Base-by-base conservation (phyloP, 1,140 invertebrate genomes). In the Cydia fagiglandana region DNA sequence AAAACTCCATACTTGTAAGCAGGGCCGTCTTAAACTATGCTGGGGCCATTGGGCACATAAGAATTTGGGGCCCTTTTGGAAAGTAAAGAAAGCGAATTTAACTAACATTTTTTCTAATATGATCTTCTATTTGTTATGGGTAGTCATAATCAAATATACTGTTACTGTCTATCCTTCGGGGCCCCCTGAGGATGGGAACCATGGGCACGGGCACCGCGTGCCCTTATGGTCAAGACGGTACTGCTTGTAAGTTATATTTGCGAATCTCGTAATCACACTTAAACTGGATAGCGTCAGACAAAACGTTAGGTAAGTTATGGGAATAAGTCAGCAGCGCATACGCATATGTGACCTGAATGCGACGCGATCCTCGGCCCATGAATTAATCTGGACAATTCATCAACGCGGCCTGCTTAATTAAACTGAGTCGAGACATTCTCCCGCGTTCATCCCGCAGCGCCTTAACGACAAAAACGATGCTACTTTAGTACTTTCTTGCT, bases 291-390 rank as follows among this genome's bases (percentile, higher is more conserved):
- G 20, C 9, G 6, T 61, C 3, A 61, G 17, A 20, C 9, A 61
- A 61, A 61, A 41, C 24, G 56, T 20, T 9, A 1, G 9, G 10
- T n/a, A 61, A 61, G 56, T 24, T 24, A 61, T 12, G 17, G 56
- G 56, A 61, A 61, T 53, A 53, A 17, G 80, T 82, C 79, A 79
- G 77, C 79, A 73, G 78, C 75, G 83, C 78, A 78, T 79, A 77
- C 78, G 80, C 86, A 87, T 81, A 81, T 88, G 86, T 85, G 87
- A 83, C 87, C 87, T 86, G 84, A 80, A 86, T 90, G 84, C 87
- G 82, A 84, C 75, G 80, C 81, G 79, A 88, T 83, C 86, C 88
- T 83, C 87, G 82, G 85, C 83, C 83, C 88, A 80, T 79, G 80
- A 81, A 83, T 85, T 85, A 88, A 84, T 86, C 83, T 86, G 83